phyloP scores from a whole-genome alignment of 37 sponge, comb jelly and placozoan genomes.

The Petrosia ficiformis region DNA sequence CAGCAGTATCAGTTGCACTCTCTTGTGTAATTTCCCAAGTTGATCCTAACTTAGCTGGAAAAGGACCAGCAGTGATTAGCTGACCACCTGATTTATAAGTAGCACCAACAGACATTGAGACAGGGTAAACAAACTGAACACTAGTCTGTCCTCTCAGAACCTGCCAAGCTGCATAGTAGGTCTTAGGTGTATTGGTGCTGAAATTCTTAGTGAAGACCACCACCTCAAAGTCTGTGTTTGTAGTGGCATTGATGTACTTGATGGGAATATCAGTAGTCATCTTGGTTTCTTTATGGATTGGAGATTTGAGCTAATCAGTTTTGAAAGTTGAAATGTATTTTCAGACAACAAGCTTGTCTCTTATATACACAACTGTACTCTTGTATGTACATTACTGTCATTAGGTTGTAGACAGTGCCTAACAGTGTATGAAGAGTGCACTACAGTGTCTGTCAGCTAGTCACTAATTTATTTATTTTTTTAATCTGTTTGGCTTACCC shows the following conservation, averaged over 20 bases:
- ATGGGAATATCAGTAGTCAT: background rate
- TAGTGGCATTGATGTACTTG: background rate
- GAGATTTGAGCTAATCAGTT: no score
- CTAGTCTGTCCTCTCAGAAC: background rate
- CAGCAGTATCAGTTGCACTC: background rate
- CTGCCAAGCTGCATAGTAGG: background rate
- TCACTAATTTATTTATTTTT: no score
- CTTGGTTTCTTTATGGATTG: no score
- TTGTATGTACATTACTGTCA: no score
- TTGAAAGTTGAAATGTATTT: no score
- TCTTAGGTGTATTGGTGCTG: background rate
- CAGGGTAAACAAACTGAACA: background rate
- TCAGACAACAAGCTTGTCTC: no score
- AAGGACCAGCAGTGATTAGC: background rate
- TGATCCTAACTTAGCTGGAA: background rate
- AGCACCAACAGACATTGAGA: background rate
- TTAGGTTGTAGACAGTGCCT: no score
- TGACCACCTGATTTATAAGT: background rate
- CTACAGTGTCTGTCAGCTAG: no score
- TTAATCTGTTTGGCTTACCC: no score
- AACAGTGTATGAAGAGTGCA: no score
- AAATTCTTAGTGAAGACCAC: background rate
- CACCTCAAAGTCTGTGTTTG: background rate
- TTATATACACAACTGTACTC: no score
- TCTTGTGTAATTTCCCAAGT: background rate